A percentile compares a stretch with the other conserved stretches of the same genome.
Conservation (phyloP, 2,797 vertebrate genomes). For the Fistularia commersonii region DNA sequence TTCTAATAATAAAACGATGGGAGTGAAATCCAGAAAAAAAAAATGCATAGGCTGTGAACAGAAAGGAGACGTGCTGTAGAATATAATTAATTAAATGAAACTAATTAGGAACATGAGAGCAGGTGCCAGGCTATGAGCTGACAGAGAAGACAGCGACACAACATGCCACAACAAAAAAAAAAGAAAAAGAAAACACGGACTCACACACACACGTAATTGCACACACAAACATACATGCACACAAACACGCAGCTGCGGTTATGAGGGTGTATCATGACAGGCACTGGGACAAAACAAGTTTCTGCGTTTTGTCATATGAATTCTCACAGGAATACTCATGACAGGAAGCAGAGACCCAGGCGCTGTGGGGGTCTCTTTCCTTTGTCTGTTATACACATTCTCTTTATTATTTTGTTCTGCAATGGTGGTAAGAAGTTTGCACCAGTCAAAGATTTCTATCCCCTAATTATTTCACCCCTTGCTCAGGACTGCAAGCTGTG, state of each 20-base stretch:
- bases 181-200: too few species aligned
- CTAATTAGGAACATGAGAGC: constrained; percentile 89
- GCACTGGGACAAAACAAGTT: constrained; percentile 86
- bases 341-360: constrained; percentile 84
- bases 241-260: constrained; percentile 73
- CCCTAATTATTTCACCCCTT: constrained; percentile 82
- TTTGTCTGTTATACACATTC: constrained; percentile 82
- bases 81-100: constrained; percentile 88
- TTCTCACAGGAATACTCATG: constrained; percentile 85
- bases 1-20: constrained; percentile 22
- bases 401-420: constrained; percentile 77
- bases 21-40: constrained; percentile 40
- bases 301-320: constrained; percentile 89
- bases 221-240: constrained; percentile 27
- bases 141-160: constrained; percentile 85
- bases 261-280: constrained; percentile 85
- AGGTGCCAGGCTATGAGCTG: constrained; percentile 85
- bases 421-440: constrained; percentile 80
- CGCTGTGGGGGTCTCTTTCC: constrained; percentile 83
- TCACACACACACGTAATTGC: constrained; percentile 34
- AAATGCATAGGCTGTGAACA: constrained; percentile 45
- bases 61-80: constrained; percentile 75
- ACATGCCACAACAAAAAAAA: constrained; percentile 77
- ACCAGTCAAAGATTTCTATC: constrained; percentile 76
- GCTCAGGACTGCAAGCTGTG: constrained; percentile 64